Evolutionary conservation across 2,797 vertebrate species (phyloP), one percentile per base, ranked within the genome.

Genomic region (Pipistrellus nathusii): DNA sequence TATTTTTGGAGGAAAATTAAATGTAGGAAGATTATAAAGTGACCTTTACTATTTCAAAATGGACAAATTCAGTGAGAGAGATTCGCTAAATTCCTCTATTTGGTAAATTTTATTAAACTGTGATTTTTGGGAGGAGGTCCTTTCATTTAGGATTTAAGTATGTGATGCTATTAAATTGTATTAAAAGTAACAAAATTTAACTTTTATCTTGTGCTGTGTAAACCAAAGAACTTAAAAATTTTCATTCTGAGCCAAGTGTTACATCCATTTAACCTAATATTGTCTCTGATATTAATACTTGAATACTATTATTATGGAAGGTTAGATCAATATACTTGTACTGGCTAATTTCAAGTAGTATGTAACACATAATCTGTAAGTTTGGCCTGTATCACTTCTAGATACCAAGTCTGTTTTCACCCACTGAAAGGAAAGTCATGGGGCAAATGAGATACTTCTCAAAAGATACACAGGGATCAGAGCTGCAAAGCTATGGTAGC

Each of bases 1-100:
- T 64, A 41, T 92, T 86, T 92, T 85, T 93, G 46, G 81, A 66
- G 35, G 66, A 94, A 94, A 83, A 51, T 89, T 82, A 90, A 95
- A 81, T 88, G 20, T 78, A 78, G 51, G 30, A 8, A 85, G 90
- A 21, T 81, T 92, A 66, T 81, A 85, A 76, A 90, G 30, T 90
- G 18, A 66, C 51, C 23, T 41, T 53, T 85, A 90, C 23, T 91
- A 18, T 91, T 94, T 94, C 64, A 88, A 41, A 88, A 76, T 88
- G 62, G 18, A 44, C 32, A 85, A 44, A 75, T 90, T 64, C 21
- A 78, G 7, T 85, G 86, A 77, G 91, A 59, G 38, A 88, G 53
- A 64, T 6, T 66, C 14, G 55, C 89, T 93, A 81, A 92, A 80
- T 77, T 20, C 18, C 14, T 83, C 4, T 84, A 0, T 75, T 80